These are phyloP conservation scores for Hestina assimilis DNA, from an alignment of 1,140 invertebrate genomes.

Conservation along the genomic window DNA sequence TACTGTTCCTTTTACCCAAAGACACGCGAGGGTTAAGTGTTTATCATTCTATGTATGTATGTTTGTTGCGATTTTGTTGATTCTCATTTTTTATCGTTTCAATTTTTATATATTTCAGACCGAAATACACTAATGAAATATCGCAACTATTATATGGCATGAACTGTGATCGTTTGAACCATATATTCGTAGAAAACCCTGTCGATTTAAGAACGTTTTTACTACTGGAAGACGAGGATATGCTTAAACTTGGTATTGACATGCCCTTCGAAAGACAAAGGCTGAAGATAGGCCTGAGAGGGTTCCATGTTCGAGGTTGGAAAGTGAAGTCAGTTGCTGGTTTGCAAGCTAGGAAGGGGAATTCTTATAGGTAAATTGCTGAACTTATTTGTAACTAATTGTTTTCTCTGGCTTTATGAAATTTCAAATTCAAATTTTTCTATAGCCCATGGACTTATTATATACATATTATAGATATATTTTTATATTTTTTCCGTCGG, in stretches of 20 bases:
- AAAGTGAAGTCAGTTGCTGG: slow-evolving; percentile 62
- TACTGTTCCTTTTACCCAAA: too few relatives aligned
- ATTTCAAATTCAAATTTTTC: too few relatives aligned
- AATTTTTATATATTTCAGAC: slow-evolving; percentile 41
- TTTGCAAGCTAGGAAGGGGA: slow-evolving; percentile 41
- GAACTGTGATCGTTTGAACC: slow-evolving; percentile 72
- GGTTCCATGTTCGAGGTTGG: slow-evolving; percentile 79
- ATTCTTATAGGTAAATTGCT: slow-evolving; percentile 46
- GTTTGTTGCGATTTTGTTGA: too few relatives aligned
- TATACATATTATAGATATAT: too few relatives aligned
- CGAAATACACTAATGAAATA: slow-evolving; percentile 61
- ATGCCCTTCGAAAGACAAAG: slow-evolving; percentile 77
- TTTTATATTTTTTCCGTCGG: too few relatives aligned
- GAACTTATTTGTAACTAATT: too few relatives aligned
- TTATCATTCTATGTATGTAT: too few relatives aligned
- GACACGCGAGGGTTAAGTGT: too few relatives aligned
- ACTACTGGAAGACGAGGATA: slow-evolving; percentile 74
- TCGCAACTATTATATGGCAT: slow-evolving; percentile 76
- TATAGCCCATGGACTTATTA: too few relatives aligned
- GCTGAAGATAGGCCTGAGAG: slow-evolving; percentile 67
- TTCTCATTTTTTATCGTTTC: too few relatives aligned
- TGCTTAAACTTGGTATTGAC: slow-evolving; percentile 74
- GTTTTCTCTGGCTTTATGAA: too few relatives aligned
- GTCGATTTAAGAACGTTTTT: slow-evolving; percentile 78
- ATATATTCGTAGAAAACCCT: slow-evolving; percentile 53